These are phyloP conservation scores for Calycopis cecrops DNA, from an alignment of 1,140 invertebrate genomes.

Conservation along the genomic window DNA sequence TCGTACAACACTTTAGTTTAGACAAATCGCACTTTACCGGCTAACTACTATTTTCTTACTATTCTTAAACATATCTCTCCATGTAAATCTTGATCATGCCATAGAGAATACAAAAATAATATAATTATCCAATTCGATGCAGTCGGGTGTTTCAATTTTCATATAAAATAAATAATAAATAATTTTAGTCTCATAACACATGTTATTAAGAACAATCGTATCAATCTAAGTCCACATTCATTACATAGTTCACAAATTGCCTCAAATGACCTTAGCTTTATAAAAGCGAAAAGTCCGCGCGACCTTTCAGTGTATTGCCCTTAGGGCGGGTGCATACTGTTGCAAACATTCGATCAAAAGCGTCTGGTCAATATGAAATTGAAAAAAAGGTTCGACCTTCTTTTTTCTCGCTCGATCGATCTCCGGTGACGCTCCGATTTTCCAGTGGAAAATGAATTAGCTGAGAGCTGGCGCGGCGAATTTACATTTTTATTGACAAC, in stretches of 20 bases:
- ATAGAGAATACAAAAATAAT: too few species aligned
- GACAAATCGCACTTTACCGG: too few species aligned
- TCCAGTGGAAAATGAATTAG: constrained; percentile 64
- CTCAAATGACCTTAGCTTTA: constrained; percentile 11
- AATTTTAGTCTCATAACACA: too few species aligned
- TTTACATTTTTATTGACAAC: constrained; percentile 75
- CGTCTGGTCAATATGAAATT: constrained; percentile 62
- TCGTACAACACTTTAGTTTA: too few species aligned
- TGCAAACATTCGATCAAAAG: constrained; percentile 39
- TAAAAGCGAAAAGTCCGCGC: constrained; percentile 18
- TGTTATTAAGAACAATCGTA: too few species aligned
- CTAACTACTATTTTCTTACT: too few species aligned
- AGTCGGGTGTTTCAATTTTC: too few species aligned
- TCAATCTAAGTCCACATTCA: too few species aligned
- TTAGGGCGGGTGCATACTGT: constrained; percentile 17
- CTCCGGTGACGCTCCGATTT: constrained; percentile 7
- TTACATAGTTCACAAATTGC: background rate
- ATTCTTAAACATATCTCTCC: too few species aligned
- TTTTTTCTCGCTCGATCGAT: background rate
- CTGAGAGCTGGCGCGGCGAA: constrained; percentile 62
- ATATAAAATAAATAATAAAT: too few species aligned
- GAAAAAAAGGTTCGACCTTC: constrained; percentile 43
- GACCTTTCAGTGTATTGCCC: constrained; percentile 21
- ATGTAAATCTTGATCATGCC: too few species aligned
- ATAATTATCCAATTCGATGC: too few species aligned